Percentiles rank a stretch among this genome's conserved stretches.
Conservation (phyloP, 2,113 vertebrate species). For the Phoxinus phoxinus region DNA sequence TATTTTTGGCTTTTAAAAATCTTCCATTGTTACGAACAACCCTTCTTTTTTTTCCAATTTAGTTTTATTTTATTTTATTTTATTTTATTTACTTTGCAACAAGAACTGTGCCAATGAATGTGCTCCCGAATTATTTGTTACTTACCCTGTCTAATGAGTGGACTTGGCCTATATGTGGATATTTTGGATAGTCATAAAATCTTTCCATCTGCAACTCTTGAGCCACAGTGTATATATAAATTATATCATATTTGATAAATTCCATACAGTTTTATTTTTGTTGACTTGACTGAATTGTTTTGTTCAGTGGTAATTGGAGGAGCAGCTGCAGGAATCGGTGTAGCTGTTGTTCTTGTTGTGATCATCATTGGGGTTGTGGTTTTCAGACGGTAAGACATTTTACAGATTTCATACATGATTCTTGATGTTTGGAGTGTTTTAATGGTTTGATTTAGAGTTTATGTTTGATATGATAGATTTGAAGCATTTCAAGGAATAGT, state of each 20-base stretch:
- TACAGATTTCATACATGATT: not conserved
- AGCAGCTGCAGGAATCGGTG: not conserved
- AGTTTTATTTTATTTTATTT: not conserved
- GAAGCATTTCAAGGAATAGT: not conserved
- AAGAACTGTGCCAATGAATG: not conserved
- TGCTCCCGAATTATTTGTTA: not conserved
- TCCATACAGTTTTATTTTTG: too few relatives aligned
- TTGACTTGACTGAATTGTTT: not conserved
- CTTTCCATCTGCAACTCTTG: not conserved
- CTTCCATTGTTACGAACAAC: not conserved
- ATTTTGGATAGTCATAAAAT: not conserved
- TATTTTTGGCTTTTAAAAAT: not conserved
- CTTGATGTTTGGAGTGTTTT: not conserved
- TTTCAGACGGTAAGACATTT: conserved; percentile 7
- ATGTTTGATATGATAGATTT: not conserved
- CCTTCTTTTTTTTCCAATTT: not conserved
- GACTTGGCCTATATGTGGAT: not conserved
- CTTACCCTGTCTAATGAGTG: not conserved
- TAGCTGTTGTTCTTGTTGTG: not conserved
- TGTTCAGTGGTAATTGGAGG: conserved; percentile 21
- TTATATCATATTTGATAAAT: not conserved
- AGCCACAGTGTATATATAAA: not conserved
- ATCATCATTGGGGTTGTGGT: conserved; percentile 4
- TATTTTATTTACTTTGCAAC: not conserved
- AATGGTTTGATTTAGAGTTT: not conserved